phyloP scores from a whole-genome alignment of 2,113 vertebrate genomes.

The Apeltes quadracus region DNA sequence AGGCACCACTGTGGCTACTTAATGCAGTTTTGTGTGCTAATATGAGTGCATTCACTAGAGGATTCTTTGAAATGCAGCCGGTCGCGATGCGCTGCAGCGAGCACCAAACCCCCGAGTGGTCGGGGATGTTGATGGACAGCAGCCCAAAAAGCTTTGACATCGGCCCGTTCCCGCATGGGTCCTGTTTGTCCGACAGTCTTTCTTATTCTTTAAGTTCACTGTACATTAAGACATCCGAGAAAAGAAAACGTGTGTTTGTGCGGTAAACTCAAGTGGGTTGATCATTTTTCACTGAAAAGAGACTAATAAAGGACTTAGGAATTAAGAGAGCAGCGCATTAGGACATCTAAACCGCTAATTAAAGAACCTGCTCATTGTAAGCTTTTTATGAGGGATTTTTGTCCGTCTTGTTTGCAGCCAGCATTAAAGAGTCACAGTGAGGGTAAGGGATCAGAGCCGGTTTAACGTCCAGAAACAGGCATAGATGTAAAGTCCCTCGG shows the following conservation, averaged over 20 bases:
- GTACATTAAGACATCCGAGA: background rate
- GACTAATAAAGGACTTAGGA: conserved; percentile 58
- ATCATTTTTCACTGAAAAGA: conserved; percentile 27
- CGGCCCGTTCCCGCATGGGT: no score
- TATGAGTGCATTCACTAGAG: background rate
- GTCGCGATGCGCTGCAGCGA: no score
- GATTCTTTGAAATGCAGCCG: background rate
- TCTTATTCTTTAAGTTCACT: background rate
- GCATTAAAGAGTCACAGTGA: conserved; percentile 87
- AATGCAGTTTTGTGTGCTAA: background rate
- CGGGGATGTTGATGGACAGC: no score
- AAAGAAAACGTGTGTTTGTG: background rate
- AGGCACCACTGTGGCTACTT: background rate
- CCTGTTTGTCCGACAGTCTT: no score
- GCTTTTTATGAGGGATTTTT: conserved; percentile 87
- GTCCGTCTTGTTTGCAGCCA: conserved; percentile 78
- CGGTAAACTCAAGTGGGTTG: background rate
- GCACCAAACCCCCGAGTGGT: no score
- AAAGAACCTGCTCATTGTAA: conserved; percentile 86
- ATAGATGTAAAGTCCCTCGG: conserved; percentile 62
- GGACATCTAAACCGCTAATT: conserved; percentile 78
- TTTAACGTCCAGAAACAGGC: conserved; percentile 81
- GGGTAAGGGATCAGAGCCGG: conserved; percentile 84
- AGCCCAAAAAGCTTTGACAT: no score
- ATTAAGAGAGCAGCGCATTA: conserved; percentile 69